Percentiles rank a stretch among this genome's conserved stretches.
These are phyloP conservation scores for Epistrophe eligans DNA, from an alignment of 2,888 invertebrate genomes.

Conservation along the genomic window DNA sequence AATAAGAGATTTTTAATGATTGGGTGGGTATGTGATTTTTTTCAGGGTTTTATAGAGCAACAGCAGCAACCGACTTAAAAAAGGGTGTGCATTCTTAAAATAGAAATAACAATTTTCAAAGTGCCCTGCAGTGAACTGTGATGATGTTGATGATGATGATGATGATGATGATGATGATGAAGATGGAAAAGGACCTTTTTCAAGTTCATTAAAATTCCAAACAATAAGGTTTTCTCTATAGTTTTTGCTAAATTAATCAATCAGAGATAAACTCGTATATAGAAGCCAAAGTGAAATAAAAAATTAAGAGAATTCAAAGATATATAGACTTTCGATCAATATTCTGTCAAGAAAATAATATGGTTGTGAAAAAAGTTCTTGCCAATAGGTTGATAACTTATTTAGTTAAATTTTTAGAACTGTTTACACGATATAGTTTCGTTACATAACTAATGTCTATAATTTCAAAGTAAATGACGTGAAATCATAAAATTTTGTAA, in stretches of 20 bases:
- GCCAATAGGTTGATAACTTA: too few relatives aligned
- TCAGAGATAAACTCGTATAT: background rate
- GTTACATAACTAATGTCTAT: too few relatives aligned
- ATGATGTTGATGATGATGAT: background rate
- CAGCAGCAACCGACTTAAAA: constrained; percentile 1
- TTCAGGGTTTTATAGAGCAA: constrained; percentile 1
- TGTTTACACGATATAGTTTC: too few relatives aligned
- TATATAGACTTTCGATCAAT: background rate
- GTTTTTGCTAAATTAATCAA: background rate
- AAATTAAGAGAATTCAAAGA: background rate
- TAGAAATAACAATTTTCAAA: constrained; percentile 36
- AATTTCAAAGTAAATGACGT: too few relatives aligned
- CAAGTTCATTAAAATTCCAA: constrained; percentile 49
- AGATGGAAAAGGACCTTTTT: constrained; percentile 24
- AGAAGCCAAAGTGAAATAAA: background rate
- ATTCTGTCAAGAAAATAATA: background rate
- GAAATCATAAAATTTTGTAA: too few relatives aligned
- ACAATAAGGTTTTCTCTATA: background rate
- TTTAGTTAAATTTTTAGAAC: too few relatives aligned
- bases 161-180: background rate
- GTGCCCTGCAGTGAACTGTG: constrained; percentile 27
- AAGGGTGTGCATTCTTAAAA: constrained; percentile 27
- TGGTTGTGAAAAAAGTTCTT: too few relatives aligned
- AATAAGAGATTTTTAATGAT: constrained; percentile 54
- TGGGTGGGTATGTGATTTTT: constrained; percentile 5